Conservation (phyloP, 1,140 invertebrate genomes). For the Diorhabda carinulata region DNA sequence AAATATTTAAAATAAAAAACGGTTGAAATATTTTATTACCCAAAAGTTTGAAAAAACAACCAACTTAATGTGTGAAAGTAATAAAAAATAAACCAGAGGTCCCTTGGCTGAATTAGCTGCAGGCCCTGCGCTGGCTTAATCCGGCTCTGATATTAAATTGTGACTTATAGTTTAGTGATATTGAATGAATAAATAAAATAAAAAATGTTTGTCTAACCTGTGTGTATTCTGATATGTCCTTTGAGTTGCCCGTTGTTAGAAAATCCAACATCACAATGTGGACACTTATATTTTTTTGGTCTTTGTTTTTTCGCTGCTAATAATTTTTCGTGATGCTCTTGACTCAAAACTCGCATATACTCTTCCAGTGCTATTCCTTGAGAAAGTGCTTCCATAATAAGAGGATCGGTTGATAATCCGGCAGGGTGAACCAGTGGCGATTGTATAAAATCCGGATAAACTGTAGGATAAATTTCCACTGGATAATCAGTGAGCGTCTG, state of each 20-base stretch:
- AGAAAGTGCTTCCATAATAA: conserved; percentile 52
- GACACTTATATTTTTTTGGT: conserved; percentile 85
- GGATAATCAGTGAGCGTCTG: conserved; percentile 40
- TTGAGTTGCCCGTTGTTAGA: conserved; percentile 91
- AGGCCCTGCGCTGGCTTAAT: no score
- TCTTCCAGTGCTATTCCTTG: conserved; percentile 60
- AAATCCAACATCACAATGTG: conserved; percentile 83
- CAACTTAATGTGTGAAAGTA: no score
- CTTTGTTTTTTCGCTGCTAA: conserved; percentile 68
- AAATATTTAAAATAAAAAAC: no score
- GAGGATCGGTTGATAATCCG: conserved; percentile 51
- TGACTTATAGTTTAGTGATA: not conserved
- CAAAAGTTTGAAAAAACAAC: no score
- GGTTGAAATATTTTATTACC: no score
- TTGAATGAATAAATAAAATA: not conserved
- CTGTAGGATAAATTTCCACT: conserved; percentile 37
- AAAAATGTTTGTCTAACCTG: conserved; percentile 56
- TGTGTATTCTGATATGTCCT: conserved; percentile 87
- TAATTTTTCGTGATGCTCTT: conserved; percentile 61
- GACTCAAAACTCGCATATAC: conserved; percentile 60
- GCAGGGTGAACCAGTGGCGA: conserved; percentile 51
- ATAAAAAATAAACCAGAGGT: no score
- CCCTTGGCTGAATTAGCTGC: no score
- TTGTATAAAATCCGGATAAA: conserved; percentile 35
- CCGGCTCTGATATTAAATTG: no score